phyloP scores from a whole-genome alignment of 2,113 vertebrate genomes.

The Apteryx owenii region DNA sequence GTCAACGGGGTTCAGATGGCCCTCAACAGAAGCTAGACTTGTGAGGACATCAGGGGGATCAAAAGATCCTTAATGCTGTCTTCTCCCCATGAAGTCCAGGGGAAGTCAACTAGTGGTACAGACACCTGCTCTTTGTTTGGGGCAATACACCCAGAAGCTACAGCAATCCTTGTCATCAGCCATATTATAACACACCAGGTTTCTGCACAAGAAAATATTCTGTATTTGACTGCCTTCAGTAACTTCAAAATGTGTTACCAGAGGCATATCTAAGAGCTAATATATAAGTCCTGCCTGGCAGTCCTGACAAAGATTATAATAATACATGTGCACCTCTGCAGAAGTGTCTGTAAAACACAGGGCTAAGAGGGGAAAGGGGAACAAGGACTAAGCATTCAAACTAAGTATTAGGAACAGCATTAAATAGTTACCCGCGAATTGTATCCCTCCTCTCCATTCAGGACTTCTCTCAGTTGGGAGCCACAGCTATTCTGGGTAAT shows the following conservation, averaged over 20 bases:
- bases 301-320: not conserved
- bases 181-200: not conserved
- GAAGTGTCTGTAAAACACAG: not conserved
- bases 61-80: not conserved
- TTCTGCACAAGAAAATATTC: not conserved
- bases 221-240: not conserved
- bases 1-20: not conserved
- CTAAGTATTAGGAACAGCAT: not conserved
- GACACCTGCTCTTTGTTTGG: not conserved
- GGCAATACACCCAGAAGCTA: not conserved
- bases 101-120: not conserved
- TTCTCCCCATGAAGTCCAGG: not conserved
- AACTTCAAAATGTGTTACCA: not conserved
- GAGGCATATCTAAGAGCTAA: not conserved
- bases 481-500: not conserved
- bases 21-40: not conserved
- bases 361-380: not conserved
- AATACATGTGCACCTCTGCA: not conserved
- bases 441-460: not conserved
- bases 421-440: not conserved
- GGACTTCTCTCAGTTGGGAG: not conserved
- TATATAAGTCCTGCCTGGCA: not conserved
- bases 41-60: not conserved
- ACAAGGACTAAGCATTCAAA: not conserved
- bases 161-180: not conserved